Evolutionary conservation across 2,113 vertebrate species (phyloP).

Genomic region (Trogon melanurus): DNA sequence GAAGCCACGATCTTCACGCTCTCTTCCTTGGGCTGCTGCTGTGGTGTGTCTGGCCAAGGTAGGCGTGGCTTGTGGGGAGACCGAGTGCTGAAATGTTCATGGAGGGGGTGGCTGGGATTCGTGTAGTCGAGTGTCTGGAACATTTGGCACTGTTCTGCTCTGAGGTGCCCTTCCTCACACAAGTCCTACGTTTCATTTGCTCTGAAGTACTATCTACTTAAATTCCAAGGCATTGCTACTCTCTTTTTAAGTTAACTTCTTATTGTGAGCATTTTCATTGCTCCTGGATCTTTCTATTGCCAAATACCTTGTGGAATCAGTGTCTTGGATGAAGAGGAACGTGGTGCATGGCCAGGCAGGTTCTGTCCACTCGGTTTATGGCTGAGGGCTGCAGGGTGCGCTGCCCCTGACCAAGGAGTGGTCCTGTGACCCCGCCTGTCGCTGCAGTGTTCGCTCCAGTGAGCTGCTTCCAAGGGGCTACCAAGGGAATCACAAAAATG

Average conservation of each 20-base stretch:
- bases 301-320: background rate
- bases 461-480: background rate
- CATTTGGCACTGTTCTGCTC: background rate
- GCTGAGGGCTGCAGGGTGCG: background rate
- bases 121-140: background rate
- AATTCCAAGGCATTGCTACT: background rate
- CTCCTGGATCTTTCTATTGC: background rate
- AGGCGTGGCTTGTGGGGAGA: fast-evolving
- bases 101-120: background rate
- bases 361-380: background rate
- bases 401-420: background rate
- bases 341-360: background rate
- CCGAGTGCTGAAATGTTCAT: background rate
- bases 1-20: background rate
- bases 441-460: background rate
- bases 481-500: background rate
- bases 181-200: background rate
- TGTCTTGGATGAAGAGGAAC: background rate
- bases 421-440: background rate
- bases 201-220: background rate
- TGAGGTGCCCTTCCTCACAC: background rate
- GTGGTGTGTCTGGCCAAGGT: background rate
- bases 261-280: background rate
- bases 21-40: background rate
- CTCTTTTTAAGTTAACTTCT: background rate